Base-by-base conservation (phyloP, 2,888 invertebrate species). In the Pristionchus mayeri region DNA sequence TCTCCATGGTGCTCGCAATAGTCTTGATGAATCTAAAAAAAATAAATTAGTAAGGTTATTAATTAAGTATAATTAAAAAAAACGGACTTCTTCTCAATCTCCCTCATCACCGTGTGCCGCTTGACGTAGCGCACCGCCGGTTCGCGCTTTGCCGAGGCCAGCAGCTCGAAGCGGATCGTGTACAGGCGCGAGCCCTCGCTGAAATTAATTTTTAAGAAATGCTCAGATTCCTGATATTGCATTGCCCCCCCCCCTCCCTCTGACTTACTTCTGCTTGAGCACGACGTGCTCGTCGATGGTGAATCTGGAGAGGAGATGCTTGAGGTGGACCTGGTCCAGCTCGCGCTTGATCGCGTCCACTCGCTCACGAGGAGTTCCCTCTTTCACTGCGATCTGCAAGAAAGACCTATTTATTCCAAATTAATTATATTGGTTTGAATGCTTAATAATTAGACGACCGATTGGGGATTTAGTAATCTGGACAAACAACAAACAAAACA, bases 271-370 rank as follows among this genome's bases (percentile, higher is more conserved):
- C 0, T 34, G 40, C 27, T 80, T 80, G 57, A 80, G 80, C 11
- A 57, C 24, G 57, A 80, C 24, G 37, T 57, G 80, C 27, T 80
- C 80, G 30, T 80, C 80, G 18, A 80, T 80, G 13, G 80, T 80
- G 80, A 80, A 80, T 57, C 57, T 34, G 3, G 80, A 80, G 57
- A 80, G 34, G 40, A 94, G 93, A 93, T 97, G 95, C 0, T 95
- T 94, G 4, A 98, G 94, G 0, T 95, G 95, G 0, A 97, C 96
- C 89, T 95, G 95, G 78, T 96, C 96, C 52, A 98, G 94, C 90
- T 95, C 95, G 82, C 95, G 94, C 60, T 88, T 89, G 71, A 91
- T 85, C 90, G 85, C 34, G 48, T 90, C 89, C 27, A 94, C 85
- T 57, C 86, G 85, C 34, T 88, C 87, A 6, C 87, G 85, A 0